Percentiles rank a stretch among this genome's conserved stretches.
Conservation (phyloP, 2,113 vertebrate genomes). For the Mormyrus iriodes region DNA sequence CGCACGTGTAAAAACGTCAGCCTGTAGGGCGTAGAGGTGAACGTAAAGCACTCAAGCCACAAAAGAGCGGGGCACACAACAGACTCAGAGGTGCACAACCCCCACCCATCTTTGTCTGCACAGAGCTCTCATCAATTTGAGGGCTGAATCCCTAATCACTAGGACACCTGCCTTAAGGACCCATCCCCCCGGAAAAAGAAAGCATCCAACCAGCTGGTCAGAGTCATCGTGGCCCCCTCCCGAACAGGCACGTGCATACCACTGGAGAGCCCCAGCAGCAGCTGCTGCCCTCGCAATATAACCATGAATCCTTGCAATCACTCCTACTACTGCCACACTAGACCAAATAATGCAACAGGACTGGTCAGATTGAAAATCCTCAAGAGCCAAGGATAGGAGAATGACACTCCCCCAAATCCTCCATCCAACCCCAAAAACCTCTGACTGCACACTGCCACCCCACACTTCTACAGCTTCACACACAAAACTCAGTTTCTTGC, state of each 20-base stretch:
- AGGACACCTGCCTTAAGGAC: not conserved
- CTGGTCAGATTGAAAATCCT: not conserved
- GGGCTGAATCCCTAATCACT: conserved; percentile 9
- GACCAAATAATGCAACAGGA: not conserved
- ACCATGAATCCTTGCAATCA: not conserved
- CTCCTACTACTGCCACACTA: not conserved
- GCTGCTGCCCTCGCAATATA: not conserved
- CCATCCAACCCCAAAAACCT: not conserved
- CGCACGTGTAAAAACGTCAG: not conserved
- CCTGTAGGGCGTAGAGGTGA: not conserved
- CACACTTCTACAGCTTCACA: not conserved
- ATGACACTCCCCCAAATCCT: not conserved
- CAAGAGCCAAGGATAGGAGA: not conserved
- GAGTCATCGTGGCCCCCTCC: not conserved
- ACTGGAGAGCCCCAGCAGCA: not conserved
- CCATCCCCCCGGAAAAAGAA: not conserved
- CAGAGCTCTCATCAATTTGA: not conserved
- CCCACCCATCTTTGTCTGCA: not conserved
- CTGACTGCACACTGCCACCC: not conserved
- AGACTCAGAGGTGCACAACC: not conserved
- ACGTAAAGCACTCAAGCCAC: not conserved
- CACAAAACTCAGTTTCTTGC: not conserved
- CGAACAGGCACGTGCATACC: not conserved
- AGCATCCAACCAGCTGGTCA: not conserved
- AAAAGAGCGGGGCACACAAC: not conserved